phyloP scores from a whole-genome alignment of 2,797 vertebrate species.

The Pangasius larnaudii region DNA sequence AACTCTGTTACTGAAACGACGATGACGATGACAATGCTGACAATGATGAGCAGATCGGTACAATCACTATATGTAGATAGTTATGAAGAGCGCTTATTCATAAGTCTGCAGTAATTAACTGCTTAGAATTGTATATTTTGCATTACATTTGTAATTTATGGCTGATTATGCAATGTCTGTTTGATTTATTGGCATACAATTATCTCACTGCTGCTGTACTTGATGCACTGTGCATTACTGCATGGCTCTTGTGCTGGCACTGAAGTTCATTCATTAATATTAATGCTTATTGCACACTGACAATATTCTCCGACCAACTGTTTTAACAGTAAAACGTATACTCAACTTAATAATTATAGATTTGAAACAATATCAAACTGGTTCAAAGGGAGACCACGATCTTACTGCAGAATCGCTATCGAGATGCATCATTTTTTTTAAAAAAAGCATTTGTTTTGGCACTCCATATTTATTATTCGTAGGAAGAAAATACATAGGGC shows the following conservation, averaged over 20 bases:
- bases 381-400: background rate
- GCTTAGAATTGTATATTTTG: background rate
- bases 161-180: background rate
- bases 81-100: background rate
- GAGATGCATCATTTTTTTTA: background rate
- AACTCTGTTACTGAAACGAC: background rate
- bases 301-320: background rate
- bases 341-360: background rate
- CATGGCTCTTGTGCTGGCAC: background rate
- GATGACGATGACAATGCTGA: too few species aligned
- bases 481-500: background rate
- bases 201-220: background rate
- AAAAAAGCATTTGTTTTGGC: background rate
- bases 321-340: background rate
- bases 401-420: background rate
- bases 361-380: background rate
- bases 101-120: background rate
- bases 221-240: background rate
- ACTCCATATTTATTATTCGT: background rate
- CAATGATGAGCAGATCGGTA: background rate
- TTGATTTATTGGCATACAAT: background rate
- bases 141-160: background rate
- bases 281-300: background rate
- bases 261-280: background rate
- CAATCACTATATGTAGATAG: background rate